Conservation (phyloP, 64 coral and sea anemone species). For the Stylophora pistillata region DNA sequence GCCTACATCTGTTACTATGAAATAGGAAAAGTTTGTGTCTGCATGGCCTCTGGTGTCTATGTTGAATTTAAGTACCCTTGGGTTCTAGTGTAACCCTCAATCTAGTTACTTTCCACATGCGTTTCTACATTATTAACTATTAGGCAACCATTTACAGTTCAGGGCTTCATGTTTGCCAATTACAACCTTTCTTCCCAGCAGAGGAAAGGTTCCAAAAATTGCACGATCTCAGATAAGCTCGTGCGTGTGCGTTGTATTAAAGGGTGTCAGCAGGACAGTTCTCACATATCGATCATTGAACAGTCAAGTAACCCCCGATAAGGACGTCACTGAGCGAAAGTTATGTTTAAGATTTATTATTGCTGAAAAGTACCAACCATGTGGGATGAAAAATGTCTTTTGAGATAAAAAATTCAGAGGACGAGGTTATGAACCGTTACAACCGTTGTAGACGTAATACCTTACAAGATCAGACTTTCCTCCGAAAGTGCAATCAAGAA, state of each 20-base stretch:
- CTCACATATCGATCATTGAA: slow-evolving; percentile 91
- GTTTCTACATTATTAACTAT: too few relatives aligned
- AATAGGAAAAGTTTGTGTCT: too few relatives aligned
- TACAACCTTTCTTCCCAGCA: slow-evolving; percentile 8
- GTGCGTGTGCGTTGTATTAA: slow-evolving; percentile 80
- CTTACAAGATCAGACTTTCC: not conserved
- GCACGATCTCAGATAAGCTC: slow-evolving; percentile 80
- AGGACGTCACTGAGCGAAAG: slow-evolving; percentile 55
- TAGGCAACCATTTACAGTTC: too few relatives aligned
- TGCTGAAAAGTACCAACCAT: not conserved
- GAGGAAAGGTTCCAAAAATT: slow-evolving; percentile 98
- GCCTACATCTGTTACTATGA: too few relatives aligned
- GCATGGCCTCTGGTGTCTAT: too few relatives aligned
- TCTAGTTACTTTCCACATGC: too few relatives aligned
- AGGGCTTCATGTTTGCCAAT: not conserved
- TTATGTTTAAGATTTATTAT: not conserved
- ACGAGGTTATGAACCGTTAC: not conserved
- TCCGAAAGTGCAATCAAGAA: not conserved
- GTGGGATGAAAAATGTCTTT: slow-evolving; percentile 32
- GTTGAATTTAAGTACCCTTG: too few relatives aligned
- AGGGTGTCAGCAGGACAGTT: slow-evolving; percentile 95
- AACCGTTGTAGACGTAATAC: not conserved
- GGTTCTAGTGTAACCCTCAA: too few relatives aligned
- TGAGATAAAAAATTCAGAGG: not conserved
- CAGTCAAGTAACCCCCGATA: slow-evolving; percentile 96